phyloP scores from a whole-genome alignment of 2,888 invertebrate species.

The Ochropacha duplaris region DNA sequence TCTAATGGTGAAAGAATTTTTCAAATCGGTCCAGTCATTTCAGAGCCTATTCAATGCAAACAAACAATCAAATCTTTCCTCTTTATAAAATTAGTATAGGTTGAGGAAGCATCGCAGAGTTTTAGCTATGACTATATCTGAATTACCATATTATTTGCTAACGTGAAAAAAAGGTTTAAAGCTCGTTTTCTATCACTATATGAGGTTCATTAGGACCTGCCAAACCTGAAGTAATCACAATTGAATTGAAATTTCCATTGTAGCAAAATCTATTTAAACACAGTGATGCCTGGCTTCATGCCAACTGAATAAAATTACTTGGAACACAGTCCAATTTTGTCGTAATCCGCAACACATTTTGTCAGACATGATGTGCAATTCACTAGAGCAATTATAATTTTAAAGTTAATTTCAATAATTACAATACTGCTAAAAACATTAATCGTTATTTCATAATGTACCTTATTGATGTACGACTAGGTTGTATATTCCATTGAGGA shows the following conservation, averaged over 20 bases:
- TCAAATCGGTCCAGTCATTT: no score
- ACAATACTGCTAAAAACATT: background rate
- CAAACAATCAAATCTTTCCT: no score
- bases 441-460: no score
- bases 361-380: background rate
- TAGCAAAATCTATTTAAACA: conserved; percentile 5
- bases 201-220: background rate
- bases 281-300: background rate
- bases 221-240: background rate
- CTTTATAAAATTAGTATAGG: no score
- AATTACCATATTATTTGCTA: no score
- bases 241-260: conserved; percentile 6
- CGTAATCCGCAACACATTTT: conserved; percentile 4
- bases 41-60: no score
- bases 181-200: background rate
- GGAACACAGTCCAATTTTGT: conserved; percentile 4
- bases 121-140: no score
- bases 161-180: no score
- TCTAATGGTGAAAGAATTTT: no score
- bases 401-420: background rate
- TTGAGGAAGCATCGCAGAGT: no score
- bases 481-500: no score
- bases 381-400: background rate
- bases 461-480: no score
- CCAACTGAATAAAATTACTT: conserved; percentile 4